Evolutionary conservation across 2,888 invertebrate genomes (phyloP).

Genomic region (Hydroisotoma schaefferi): DNA sequence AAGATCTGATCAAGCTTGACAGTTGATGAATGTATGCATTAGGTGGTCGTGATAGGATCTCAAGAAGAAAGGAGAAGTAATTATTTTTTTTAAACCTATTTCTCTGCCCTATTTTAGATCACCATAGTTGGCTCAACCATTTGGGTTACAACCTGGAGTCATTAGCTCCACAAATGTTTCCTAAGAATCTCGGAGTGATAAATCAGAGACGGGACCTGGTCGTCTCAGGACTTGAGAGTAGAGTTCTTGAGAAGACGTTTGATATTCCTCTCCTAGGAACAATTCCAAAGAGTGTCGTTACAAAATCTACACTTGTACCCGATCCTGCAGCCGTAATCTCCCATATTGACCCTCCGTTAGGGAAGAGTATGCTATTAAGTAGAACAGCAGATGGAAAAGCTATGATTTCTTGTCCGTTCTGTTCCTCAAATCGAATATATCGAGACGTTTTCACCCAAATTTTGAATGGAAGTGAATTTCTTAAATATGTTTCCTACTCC

Average conservation of each 20-base stretch:
- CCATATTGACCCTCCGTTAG: slow-evolving; percentile 84
- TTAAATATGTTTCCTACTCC: slow-evolving; percentile 83
- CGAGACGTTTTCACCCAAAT: slow-evolving; percentile 88
- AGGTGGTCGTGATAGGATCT: slow-evolving; percentile 4
- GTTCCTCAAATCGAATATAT: slow-evolving; percentile 81
- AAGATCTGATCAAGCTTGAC: slow-evolving; percentile 14
- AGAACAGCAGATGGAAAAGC: slow-evolving; percentile 65
- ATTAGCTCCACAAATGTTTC: slow-evolving; percentile 79
- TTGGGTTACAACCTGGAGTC: slow-evolving; percentile 82
- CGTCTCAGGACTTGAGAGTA: slow-evolving; percentile 78
- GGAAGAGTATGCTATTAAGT: slow-evolving; percentile 74
- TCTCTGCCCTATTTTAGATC: slow-evolving; percentile 64
- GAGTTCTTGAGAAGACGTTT: slow-evolving; percentile 72
- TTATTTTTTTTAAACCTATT: slow-evolving; percentile 10
- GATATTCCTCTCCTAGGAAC: slow-evolving; percentile 56
- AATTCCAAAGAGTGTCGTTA: slow-evolving; percentile 74
- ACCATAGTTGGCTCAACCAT: slow-evolving; percentile 76
- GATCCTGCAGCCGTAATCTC: slow-evolving; percentile 57
- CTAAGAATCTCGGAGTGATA: slow-evolving; percentile 56
- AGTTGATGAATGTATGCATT: slow-evolving; percentile 14
- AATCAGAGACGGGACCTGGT: slow-evolving; percentile 53
- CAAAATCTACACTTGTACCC: slow-evolving; percentile 60
- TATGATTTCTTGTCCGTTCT: slow-evolving; percentile 73
- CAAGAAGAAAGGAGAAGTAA: slow-evolving; percentile 11
- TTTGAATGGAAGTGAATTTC: slow-evolving; percentile 79